Base-by-base conservation (phyloP, 2,888 invertebrate genomes). In the Spatulosminthurus flaviceps region DNA sequence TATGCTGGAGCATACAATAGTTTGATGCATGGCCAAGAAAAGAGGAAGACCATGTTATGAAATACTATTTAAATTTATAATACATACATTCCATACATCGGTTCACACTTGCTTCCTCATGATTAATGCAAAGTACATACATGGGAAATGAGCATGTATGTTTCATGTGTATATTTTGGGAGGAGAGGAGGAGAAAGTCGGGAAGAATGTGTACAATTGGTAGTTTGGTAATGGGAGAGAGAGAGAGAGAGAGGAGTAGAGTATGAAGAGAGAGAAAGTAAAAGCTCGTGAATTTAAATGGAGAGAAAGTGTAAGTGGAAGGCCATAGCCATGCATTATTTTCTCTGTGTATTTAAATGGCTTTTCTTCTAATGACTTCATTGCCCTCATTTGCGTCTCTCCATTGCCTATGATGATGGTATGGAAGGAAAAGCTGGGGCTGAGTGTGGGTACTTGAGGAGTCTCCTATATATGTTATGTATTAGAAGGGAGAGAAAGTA, bases 281-380 rank as follows among this genome's bases (percentile, higher is more conserved):
- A 60, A 21, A 21, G 60, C 60, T 19, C n/a, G 60, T 60, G 60
- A 60, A 60, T 60, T 60, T 60, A 60, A 60, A 60, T 60, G 60
- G 60, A 60, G 21, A 60, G 60, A 60, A 16, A 4, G 60, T 21
- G 60, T 19, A 21, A 60, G 60, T 26, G 28, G 1, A 66, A 28
- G 29, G 69, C 28, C n/a, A 28, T 29, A 28, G 41, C 28, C n/a
- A 43, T 51, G 73, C 73, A 73, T 60, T 73, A 73, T 73, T 73
- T 73, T 51, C 51, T 73, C 51, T 51, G 26, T 73, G 60, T 73
- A 73, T 73, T 73, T 73, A 73, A 73, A 73, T 73, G 73, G 73
- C 28, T 43, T 73, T 51, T 73, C 73, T 73, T 73, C 73, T 71
- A 73, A 73, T 73, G 73, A 73, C 51, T 43, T 51, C 73, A 73